Evolutionary conservation across 2,797 vertebrate genomes (phyloP), one percentile per base, ranked within the genome.

Genomic region (Dryobates pubescens): DNA sequence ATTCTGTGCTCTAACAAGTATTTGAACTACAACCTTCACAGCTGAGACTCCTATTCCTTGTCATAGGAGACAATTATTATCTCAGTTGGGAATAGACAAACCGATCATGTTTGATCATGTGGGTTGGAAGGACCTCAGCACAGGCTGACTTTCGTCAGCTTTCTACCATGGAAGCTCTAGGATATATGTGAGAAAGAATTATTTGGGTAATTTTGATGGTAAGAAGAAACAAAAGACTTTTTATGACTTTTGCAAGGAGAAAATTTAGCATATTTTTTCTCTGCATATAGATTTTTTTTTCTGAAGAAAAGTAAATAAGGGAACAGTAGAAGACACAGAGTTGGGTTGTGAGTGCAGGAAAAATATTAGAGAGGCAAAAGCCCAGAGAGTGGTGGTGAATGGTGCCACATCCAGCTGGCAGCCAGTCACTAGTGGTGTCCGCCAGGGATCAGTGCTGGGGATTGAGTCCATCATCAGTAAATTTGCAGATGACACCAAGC

Each of bases 1-100:
- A 77, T 88, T 93, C 83, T 88, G 68, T 63, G 47, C 72, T 88
- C 71, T 93, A 89, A 64, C 72, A 87, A 91, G 53, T 64, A 67
- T 93, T 94, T 94, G 92, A 93, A 88, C 95, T 86, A 43, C 87
- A 94, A 41, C 92, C 92, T 91, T 94, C 77, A 64, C 80, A 88
- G 92, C 61, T 89, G 80, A 94, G 80, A 20, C 74, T 64, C 30
- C 47, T 93, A 19, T 86, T 90, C 78, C 80, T 75, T 84, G 68
- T 70, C 73, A 76, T 53, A 76, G 68, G 54, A 91, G 61, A 79
- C 49, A 91, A 88, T 73, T 89, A 90, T 91, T 95, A 83, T 81
- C 92, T 89, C 90, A 74, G 62, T 61, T n/a, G 86, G 90, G 68
- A 88, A 65, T 3, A 88, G 71, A 77, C 75, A 92, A 84, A 84